Conservation (phyloP, 2,888 invertebrate species). For the Laspeyria flexula region DNA sequence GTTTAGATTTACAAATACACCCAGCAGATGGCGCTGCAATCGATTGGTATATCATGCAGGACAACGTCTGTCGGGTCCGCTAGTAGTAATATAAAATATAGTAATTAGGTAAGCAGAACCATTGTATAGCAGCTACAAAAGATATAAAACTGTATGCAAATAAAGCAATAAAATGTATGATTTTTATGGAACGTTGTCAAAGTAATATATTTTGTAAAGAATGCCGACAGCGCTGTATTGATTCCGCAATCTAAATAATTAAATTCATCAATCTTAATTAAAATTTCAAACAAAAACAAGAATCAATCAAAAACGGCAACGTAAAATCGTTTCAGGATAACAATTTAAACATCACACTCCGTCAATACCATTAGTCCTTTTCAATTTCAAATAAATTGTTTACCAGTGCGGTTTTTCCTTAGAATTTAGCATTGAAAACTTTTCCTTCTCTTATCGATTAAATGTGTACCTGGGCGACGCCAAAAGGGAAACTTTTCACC, state of each 20-base stretch:
- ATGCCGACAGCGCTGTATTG: no score
- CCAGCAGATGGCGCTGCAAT: no score
- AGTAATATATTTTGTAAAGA: no score
- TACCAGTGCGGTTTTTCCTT: conserved; percentile 16
- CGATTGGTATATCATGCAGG: no score
- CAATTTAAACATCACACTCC: background rate
- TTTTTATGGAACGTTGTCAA: no score
- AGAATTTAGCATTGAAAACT: conserved; percentile 23
- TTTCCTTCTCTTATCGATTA: conserved; percentile 37
- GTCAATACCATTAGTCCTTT: background rate
- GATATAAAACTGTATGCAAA: no score
- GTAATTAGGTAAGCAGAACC: no score
- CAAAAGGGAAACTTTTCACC: conserved; percentile 52
- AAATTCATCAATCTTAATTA: background rate
- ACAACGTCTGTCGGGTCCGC: no score
- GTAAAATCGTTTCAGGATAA: background rate
- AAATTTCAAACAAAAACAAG: background rate
- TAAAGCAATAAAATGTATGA: no score
- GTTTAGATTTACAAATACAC: no score
- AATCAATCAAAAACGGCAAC: background rate
- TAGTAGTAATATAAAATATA: no score
- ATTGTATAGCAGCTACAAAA: no score
- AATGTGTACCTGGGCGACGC: conserved; percentile 43
- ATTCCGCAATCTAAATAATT: background rate
- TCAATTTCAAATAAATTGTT: conserved; percentile 20